Base-by-base conservation (phyloP, 2,888 invertebrate genomes). In the Hirtodrosophila alboralis region DNA sequence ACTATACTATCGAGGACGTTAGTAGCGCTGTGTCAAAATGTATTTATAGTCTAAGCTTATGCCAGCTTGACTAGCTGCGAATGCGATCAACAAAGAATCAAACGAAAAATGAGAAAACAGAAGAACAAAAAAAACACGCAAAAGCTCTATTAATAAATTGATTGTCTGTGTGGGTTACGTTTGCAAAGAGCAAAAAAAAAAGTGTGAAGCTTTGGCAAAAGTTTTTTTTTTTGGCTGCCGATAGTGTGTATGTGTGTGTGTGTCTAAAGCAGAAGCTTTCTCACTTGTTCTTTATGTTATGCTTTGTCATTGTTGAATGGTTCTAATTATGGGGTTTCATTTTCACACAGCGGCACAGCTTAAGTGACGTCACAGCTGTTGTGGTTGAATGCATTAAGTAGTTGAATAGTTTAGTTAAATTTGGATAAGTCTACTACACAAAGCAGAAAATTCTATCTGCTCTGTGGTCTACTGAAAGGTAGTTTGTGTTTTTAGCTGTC, bases 1-100 rank as follows among this genome's bases (percentile, higher is more conserved):
- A 79, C 80, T 79, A 75, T 79, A 74, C 74, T 74, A 74, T 74
- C 74, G 74, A 74, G 79, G 74, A 74, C 48, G 43, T 26, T 74
- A 23, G 0, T 0, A 0, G 0, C 0, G 0, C 0, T 0, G n/a
- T 4, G 13, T 14, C 45, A 27, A 58, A 72, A 4, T 12, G 1
- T 27, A 1, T 14, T 16, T 1, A 31, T 40, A 18, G 1, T n/a
- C n/a, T n/a, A 18, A 2, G 5, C 18, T 18, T 3, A 8, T 10
- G 10, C 28, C 10, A 3, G 3, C 28, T 18, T 34, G 8, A 18
- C 21, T n/a, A 7, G 9, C 28, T 3, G 18, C n/a, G 3, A 27
- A 8, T 4, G 7, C 4, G 13, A 34, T 16, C 10, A 7, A 1
- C 9, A 30, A 10, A 2, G 18, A 7, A 21, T 6, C n/a, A 23